phyloP scores from a whole-genome alignment of 2,888 invertebrate species.

The Harpagoxenus sublaevis region DNA sequence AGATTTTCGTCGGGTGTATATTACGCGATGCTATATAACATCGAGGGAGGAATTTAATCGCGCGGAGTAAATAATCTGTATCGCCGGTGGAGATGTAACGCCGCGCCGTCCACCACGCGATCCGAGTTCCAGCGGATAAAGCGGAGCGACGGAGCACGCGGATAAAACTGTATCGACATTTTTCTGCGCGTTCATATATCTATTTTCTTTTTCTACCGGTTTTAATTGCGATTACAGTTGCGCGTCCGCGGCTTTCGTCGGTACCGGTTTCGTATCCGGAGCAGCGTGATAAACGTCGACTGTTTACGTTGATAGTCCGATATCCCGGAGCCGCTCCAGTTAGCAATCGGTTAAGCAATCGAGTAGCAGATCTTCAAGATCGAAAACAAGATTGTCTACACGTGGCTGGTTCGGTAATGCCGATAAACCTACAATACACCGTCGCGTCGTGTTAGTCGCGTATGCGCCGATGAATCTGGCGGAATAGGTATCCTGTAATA shows the following conservation, averaged over 20 bases:
- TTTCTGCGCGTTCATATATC: background rate
- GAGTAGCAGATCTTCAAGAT: conserved; percentile 26
- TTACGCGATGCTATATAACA: conserved; percentile 18
- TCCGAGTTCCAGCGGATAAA: background rate
- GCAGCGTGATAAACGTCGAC: conserved; percentile 46
- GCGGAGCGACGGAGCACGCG: background rate
- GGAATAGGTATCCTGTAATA: conserved; percentile 42
- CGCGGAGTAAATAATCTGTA: conserved; percentile 5
- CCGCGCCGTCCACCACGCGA: background rate
- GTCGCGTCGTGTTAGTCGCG: background rate
- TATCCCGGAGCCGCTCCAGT: conserved; percentile 42
- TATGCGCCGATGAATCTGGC: conserved; percentile 6
- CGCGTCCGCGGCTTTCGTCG: conserved; percentile 64
- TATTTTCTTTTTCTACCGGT: background rate
- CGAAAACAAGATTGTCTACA: conserved; percentile 41
- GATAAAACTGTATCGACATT: conserved; percentile 34
- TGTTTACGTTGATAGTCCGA: conserved; percentile 44
- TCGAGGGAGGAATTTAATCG: conserved; percentile 17
- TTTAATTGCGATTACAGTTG: conserved; percentile 55
- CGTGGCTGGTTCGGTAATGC: background rate
- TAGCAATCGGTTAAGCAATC: conserved; percentile 44
- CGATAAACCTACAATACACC: conserved; percentile 16
- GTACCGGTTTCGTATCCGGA: conserved; percentile 69
- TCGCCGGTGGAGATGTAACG: background rate
- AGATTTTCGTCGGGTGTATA: conserved; percentile 24